Percentiles rank a stretch among this genome's conserved stretches.
Conservation (phyloP, 2,113 vertebrate species). For the Gobius niger region DNA sequence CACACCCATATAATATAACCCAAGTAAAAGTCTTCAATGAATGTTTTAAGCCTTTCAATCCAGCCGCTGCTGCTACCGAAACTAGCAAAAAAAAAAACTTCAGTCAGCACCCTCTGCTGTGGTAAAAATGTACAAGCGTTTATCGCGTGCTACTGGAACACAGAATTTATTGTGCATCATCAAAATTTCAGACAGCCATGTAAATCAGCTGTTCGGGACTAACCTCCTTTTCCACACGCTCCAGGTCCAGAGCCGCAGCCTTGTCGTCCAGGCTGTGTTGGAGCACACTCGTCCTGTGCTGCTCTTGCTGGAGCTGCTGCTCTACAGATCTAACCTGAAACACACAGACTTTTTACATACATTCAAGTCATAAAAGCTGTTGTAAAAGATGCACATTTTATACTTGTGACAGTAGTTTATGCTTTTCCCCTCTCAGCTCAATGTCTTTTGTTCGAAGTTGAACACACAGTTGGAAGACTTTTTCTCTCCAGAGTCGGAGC, state of each 20-base stretch:
- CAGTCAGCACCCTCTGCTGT: conserved; percentile 39
- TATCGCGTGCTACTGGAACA: conserved; percentile 24
- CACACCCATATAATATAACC: background rate
- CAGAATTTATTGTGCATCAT: conserved; percentile 43
- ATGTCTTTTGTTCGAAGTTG: conserved; percentile 76
- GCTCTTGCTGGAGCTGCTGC: conserved; percentile 71
- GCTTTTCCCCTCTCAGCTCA: conserved; percentile 60
- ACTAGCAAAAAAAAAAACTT: conserved; percentile 18
- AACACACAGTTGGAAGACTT: conserved; percentile 77
- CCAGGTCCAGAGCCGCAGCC: conserved; percentile 81
- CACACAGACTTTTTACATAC: conserved; percentile 9
- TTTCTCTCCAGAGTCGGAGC: conserved; percentile 78
- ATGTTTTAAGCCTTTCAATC: background rate
- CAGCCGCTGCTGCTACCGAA: conserved; percentile 38
- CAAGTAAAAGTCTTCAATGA: conserved; percentile 11
- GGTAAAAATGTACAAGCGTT: conserved; percentile 28
- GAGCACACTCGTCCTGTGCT: conserved; percentile 72
- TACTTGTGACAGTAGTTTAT: conserved; percentile 64
- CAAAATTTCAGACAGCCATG: conserved; percentile 41
- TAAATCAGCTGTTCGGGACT: conserved; percentile 50
- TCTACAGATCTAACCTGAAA: conserved; percentile 59
- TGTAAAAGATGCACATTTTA: background rate
- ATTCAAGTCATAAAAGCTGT: background rate
- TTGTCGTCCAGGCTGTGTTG: conserved; percentile 81
- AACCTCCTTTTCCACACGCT: conserved; percentile 80